Conservation (phyloP, 1,140 invertebrate species). For the Lordiphosa stackelbergi region DNA sequence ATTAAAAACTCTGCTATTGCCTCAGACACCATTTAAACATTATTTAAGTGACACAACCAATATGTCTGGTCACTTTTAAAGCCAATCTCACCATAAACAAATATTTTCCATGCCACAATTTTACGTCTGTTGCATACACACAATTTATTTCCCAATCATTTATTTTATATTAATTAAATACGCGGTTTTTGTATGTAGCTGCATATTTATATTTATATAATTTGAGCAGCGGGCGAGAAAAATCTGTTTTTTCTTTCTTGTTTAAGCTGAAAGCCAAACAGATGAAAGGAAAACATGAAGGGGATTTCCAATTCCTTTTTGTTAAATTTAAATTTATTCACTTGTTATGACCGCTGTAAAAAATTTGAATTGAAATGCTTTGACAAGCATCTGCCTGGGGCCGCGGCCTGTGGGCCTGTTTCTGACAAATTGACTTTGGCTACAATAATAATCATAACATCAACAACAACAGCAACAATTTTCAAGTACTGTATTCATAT, state of each 20-base stretch:
- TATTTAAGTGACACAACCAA: constrained; percentile 40
- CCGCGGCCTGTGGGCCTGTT: constrained; percentile 31
- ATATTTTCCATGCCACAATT: constrained; percentile 51
- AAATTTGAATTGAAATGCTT: constrained; percentile 38
- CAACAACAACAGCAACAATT: constrained; percentile 24
- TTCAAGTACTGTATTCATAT: constrained; percentile 66
- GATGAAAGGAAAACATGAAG: constrained; percentile 46
- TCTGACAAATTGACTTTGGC: constrained; percentile 71
- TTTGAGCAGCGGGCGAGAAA: constrained; percentile 21
- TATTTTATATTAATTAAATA: constrained; percentile 75
- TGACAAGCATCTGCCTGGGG: constrained; percentile 41
- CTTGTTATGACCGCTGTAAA: constrained; percentile 12
- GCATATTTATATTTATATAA: constrained; percentile 40
- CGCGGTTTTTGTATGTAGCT: constrained; percentile 34
- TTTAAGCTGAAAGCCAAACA: constrained; percentile 47
- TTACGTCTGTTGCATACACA: constrained; percentile 47
- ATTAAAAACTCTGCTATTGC: constrained; percentile 33
- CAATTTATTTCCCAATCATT: constrained; percentile 69
- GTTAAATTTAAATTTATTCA: constrained; percentile 3
- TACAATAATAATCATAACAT: constrained; percentile 42
- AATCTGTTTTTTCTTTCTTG: constrained; percentile 40
- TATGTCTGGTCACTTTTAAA: constrained; percentile 23
- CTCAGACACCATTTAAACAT: constrained; percentile 18
- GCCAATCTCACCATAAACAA: constrained; percentile 35
- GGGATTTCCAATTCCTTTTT: constrained; percentile 30